Evolutionary conservation across 2,797 vertebrate genomes (phyloP).

Genomic region (Enteromius thamalakanensis): DNA sequence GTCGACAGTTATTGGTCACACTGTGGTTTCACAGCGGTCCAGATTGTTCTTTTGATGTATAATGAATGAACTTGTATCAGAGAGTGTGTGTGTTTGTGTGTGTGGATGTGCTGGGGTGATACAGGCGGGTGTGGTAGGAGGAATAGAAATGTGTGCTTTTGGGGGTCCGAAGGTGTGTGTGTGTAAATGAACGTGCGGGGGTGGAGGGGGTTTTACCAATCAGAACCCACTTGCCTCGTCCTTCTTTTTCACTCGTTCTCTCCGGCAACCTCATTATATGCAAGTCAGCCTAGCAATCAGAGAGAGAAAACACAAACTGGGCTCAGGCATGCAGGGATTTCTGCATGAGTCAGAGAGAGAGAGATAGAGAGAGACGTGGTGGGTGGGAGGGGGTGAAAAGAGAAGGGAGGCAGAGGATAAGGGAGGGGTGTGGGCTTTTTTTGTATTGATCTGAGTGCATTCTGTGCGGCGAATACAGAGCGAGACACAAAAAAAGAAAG

Average conservation of each 20-base stretch:
- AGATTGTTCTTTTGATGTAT: slow-evolving; percentile 24
- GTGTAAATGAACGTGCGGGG: slow-evolving; percentile 58
- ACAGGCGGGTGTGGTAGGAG: not conserved
- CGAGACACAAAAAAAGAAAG: slow-evolving; percentile 38
- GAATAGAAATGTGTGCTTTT: slow-evolving; percentile 22
- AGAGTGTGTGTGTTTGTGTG: not conserved
- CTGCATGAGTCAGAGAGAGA: slow-evolving; percentile 78
- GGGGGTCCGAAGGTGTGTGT: not conserved
- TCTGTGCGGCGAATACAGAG: slow-evolving; percentile 75
- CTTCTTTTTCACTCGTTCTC: slow-evolving; percentile 60
- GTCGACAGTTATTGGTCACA: slow-evolving; percentile 13
- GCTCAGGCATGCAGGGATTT: slow-evolving; percentile 75
- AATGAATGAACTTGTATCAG: slow-evolving; percentile 27
- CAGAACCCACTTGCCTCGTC: slow-evolving; percentile 68
- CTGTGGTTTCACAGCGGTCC: not conserved
- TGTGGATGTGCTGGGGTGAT: not conserved
- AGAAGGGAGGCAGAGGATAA: slow-evolving; percentile 31
- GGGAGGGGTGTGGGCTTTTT: slow-evolving; percentile 59
- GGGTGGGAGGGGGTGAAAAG: slow-evolving; percentile 42
- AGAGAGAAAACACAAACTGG: slow-evolving; percentile 78
- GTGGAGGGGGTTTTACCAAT: slow-evolving; percentile 75
- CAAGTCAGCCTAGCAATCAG: slow-evolving; percentile 78
- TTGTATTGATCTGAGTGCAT: slow-evolving; percentile 72
- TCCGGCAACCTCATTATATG: slow-evolving; percentile 73
- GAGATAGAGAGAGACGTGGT: slow-evolving; percentile 57